These are phyloP conservation scores for Apostichopus leukothele DNA, from an alignment of 53 echinoderm and acorn worm species.

Conservation along the genomic window DNA sequence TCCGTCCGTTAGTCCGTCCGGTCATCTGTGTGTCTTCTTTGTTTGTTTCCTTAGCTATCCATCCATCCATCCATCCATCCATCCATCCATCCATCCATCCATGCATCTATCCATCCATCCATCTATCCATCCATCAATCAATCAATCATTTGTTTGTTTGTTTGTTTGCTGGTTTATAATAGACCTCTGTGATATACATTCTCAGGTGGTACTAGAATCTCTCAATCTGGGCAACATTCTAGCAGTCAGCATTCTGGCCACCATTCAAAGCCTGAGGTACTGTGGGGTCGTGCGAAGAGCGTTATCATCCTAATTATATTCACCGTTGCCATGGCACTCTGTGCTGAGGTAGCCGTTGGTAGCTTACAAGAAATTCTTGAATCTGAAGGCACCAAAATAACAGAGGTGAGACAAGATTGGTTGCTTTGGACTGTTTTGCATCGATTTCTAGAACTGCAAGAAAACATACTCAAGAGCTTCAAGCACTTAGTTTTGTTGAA, in stretches of 20 bases:
- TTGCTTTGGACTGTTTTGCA: neutral
- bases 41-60: too few relatives aligned
- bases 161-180: too few relatives aligned
- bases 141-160: too few relatives aligned
- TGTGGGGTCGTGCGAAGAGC: slow-evolving; percentile 93
- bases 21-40: too few relatives aligned
- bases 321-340: slow-evolving; percentile 77
- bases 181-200: neutral
- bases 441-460: neutral
- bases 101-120: too few relatives aligned
- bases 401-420: slow-evolving; percentile 7
- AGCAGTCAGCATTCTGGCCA: slow-evolving; percentile 2
- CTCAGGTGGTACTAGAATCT: neutral
- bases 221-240: slow-evolving; percentile 4
- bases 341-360: slow-evolving; percentile 82
- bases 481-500: too few relatives aligned
- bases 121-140: too few relatives aligned
- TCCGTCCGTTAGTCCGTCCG: too few relatives aligned
- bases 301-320: slow-evolving; percentile 68
- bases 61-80: too few relatives aligned
- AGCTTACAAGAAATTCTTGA: slow-evolving; percentile 71
- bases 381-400: slow-evolving; percentile 9
- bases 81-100: too few relatives aligned
- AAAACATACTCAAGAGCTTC: too few relatives aligned
- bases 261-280: slow-evolving; percentile 50